Conservation (phyloP, 2,888 invertebrate species). For the Seira ritae region DNA sequence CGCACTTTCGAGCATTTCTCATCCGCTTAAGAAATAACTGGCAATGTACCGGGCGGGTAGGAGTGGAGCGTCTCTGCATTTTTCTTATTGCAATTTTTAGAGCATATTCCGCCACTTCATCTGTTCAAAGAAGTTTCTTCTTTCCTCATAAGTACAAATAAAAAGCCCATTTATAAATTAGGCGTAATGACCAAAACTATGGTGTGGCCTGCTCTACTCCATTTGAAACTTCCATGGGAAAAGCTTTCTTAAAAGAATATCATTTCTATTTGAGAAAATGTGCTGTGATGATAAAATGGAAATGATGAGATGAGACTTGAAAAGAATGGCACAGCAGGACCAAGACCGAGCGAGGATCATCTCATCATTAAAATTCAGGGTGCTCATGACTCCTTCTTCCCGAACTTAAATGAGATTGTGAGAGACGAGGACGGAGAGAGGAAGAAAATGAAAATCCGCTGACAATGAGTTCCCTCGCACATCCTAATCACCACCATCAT, state of each 20-base stretch:
- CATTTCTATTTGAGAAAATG: neutral
- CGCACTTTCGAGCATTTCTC: slow-evolving; percentile 1
- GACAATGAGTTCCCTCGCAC: no score
- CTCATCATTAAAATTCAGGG: slow-evolving; percentile 42
- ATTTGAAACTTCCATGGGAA: no score
- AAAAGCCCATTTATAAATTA: slow-evolving; percentile 1
- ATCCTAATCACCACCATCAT: no score
- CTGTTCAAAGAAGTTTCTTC: neutral
- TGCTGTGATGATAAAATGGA: slow-evolving; percentile 1
- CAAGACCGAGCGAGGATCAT: slow-evolving; percentile 16
- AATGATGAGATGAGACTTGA: neutral
- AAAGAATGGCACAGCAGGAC: neutral
- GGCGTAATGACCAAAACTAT: neutral
- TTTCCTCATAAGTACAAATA: slow-evolving; percentile 3
- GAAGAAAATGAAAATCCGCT: no score
- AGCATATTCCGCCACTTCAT: no score
- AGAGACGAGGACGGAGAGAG: no score
- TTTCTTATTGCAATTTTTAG: no score
- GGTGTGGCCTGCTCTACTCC: neutral
- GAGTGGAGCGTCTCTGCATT: no score
- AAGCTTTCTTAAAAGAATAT: no score
- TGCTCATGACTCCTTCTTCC: slow-evolving; percentile 30
- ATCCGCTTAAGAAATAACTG: no score
- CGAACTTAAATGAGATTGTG: neutral
- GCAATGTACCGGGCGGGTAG: no score